Evolutionary conservation across 2,113 vertebrate species (phyloP).

Genomic region (Cichladusa arquata): DNA sequence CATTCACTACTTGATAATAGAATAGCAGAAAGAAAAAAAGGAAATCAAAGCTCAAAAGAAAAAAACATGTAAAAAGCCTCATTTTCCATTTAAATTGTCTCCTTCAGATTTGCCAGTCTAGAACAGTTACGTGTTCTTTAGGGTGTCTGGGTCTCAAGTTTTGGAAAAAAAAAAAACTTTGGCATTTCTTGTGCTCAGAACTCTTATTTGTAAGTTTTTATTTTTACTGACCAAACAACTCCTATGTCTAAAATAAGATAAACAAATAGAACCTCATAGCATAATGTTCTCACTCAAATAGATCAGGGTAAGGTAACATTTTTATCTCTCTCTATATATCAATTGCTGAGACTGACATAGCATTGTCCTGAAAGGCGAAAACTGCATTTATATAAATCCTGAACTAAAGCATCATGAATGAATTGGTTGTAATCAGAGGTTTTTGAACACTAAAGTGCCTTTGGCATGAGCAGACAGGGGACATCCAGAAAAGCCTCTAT

Average conservation of each 20-base stretch:
- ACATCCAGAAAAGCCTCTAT: not conserved
- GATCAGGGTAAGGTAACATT: not conserved
- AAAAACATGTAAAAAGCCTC: fast-evolving
- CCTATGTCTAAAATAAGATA: not conserved
- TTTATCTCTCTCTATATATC: not conserved
- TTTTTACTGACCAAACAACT: not conserved
- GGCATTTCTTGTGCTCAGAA: not conserved
- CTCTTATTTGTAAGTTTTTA: not conserved
- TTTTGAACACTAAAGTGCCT: not conserved
- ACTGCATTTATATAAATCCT: not conserved
- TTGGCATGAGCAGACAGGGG: not conserved
- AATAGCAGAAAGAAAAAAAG: not conserved
- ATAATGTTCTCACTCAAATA: not conserved
- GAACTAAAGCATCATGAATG: not conserved
- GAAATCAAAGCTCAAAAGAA: not conserved
- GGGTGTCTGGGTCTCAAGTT: not conserved
- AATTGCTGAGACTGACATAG: not conserved
- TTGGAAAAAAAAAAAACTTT: not conserved
- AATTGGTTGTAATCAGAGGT: not conserved
- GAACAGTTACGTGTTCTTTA: not conserved
- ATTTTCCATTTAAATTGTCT: not conserved
- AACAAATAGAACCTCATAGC: not conserved
- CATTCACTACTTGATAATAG: not conserved
- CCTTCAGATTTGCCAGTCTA: not conserved
- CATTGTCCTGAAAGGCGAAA: not conserved